These are phyloP conservation scores for Cephalopterus ornatus DNA, from an alignment of 2,113 vertebrate genomes.

Conservation along the genomic window DNA sequence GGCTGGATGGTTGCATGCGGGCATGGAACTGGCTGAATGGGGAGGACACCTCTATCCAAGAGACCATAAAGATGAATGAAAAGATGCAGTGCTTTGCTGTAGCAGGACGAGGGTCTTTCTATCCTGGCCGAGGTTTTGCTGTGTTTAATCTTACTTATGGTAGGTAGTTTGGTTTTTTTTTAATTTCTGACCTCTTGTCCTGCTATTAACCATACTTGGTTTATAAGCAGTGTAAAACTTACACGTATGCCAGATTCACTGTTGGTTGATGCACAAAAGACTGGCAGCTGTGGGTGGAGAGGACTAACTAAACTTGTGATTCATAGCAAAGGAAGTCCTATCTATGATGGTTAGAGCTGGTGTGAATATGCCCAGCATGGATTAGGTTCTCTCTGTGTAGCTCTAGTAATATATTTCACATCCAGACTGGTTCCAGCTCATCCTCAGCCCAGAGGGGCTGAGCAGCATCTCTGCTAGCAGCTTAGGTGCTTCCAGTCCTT, in stretches of 20 bases:
- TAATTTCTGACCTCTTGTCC: neutral
- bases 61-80: slow-evolving; percentile 82
- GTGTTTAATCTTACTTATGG: slow-evolving; percentile 84
- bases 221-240: neutral
- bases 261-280: neutral
- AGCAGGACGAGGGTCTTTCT: slow-evolving; percentile 85
- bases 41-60: slow-evolving; percentile 88
- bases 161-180: slow-evolving; percentile 37
- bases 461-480: neutral
- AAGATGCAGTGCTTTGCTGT: slow-evolving; percentile 92
- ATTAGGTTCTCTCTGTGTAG: neutral
- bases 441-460: neutral
- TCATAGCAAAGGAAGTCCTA: neutral
- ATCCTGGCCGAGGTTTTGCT: slow-evolving; percentile 85
- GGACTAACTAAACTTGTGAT: neutral
- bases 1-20: slow-evolving; percentile 91
- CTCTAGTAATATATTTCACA: neutral
- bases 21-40: slow-evolving; percentile 93
- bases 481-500: neutral
- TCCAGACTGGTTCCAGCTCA: neutral
- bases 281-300: neutral
- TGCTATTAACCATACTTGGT: neutral
- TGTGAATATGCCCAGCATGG: neutral
- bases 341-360: neutral
- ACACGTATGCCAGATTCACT: neutral